Percentiles rank a stretch among this genome's conserved stretches.
Evolutionary conservation across 2,113 vertebrate genomes (phyloP).

Genomic region (Nibea albiflora): DNA sequence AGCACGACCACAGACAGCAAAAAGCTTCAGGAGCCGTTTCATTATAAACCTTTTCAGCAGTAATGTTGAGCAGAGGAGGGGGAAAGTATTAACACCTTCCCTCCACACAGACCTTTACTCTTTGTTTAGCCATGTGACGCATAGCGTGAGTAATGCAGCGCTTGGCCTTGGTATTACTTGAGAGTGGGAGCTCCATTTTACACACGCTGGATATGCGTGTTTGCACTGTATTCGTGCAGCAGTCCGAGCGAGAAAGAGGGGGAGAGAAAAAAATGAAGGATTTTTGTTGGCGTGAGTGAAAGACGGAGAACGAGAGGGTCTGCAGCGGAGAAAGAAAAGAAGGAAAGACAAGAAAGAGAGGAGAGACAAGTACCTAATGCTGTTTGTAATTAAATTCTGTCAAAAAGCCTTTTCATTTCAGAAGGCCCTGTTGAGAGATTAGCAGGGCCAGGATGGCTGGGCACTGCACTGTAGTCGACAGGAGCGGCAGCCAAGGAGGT

Average conservation of each 20-base stretch:
- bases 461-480: not conserved
- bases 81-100: conserved; percentile 23
- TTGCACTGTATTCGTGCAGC: conserved; percentile 28
- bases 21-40: conserved; percentile 18
- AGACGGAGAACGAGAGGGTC: conserved; percentile 42
- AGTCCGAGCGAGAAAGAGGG: not conserved
- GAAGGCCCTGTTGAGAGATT: conserved; percentile 49
- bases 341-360: not conserved
- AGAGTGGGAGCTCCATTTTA: conserved; percentile 28
- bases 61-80: not conserved
- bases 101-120: conserved; percentile 30
- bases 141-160: conserved; percentile 54
- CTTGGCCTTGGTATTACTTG: conserved; percentile 45
- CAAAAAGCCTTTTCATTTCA: conserved; percentile 55
- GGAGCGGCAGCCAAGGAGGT: conserved; percentile 16
- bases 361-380: conserved; percentile 33
- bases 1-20: conserved; percentile 5
- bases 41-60: conserved; percentile 12
- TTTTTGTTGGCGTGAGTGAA: conserved; percentile 57
- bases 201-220: conserved; percentile 21
- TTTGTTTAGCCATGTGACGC: conserved; percentile 42
- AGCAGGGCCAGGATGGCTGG: conserved; percentile 22
- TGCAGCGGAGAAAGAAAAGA: not conserved
- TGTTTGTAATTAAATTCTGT: conserved; percentile 66
- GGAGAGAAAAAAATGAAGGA: not conserved